Evolutionary conservation across 2,888 invertebrate genomes (phyloP).

Genomic region (Lasioglossum calceatum): DNA sequence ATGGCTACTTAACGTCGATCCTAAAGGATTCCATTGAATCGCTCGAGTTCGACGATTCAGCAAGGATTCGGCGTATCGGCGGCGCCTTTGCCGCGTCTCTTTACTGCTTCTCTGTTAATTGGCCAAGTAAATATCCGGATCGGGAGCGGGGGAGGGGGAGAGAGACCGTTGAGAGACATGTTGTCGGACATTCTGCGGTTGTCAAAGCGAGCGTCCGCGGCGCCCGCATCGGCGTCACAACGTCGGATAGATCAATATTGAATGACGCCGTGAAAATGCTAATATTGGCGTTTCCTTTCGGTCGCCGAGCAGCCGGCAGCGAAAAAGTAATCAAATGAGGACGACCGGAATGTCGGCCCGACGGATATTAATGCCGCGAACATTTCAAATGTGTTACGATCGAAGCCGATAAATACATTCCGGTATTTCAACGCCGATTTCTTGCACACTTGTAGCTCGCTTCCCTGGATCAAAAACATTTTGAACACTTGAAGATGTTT

Average conservation of each 20-base stretch:
- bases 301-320: neutral
- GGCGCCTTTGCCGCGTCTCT: constrained; percentile 3
- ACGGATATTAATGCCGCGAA: neutral
- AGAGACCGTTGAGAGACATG: constrained; percentile 32
- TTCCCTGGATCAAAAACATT: neutral
- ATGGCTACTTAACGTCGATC: constrained; percentile 25
- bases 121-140: constrained; percentile 66
- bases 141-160: neutral
- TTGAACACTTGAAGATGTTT: neutral
- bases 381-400: neutral
- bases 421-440: neutral
- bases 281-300: constrained; percentile 15
- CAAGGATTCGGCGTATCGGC: constrained; percentile 26
- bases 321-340: constrained; percentile 15
- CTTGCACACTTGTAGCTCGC: neutral
- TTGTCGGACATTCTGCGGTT: constrained; percentile 37
- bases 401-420: neutral
- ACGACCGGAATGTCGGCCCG: neutral
- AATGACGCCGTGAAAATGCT: constrained; percentile 44
- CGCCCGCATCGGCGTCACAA: constrained; percentile 45
- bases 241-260: constrained; percentile 59
- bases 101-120: constrained; percentile 61
- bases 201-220: constrained; percentile 45
- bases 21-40: constrained; percentile 19
- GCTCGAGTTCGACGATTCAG: constrained; percentile 7